Conservation (phyloP, 2,888 invertebrate species). For the Halictus quadricinctus region DNA sequence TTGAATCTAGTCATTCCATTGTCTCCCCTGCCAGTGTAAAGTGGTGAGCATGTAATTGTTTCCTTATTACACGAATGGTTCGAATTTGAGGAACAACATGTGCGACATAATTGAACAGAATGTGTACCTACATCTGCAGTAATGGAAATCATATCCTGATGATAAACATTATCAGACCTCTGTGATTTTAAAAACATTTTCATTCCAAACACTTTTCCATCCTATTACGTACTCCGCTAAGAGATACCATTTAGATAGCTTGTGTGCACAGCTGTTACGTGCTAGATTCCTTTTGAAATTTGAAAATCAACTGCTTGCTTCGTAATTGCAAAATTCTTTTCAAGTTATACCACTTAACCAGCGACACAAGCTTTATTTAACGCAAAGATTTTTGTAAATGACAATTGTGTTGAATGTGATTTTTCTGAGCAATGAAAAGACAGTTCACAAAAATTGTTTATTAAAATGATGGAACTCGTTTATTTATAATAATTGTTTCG, state of each 20-base stretch:
- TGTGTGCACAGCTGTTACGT: constrained; percentile 1
- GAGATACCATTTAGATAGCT: constrained; percentile 3
- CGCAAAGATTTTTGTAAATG: neutral
- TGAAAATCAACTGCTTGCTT: neutral
- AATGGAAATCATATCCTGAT: neutral
- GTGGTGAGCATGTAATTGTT: neutral
- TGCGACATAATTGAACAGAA: neutral
- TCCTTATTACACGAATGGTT: neutral
- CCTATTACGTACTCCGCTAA: neutral
- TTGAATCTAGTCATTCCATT: too few relatives aligned
- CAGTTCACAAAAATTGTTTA: too few relatives aligned
- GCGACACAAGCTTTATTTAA: neutral
- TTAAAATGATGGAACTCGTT: too few relatives aligned
- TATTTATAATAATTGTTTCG: too few relatives aligned
- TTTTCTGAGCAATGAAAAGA: too few relatives aligned
- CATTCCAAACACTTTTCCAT: neutral
- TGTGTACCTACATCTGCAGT: neutral
- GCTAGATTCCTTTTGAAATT: neutral
- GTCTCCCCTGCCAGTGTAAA: neutral
- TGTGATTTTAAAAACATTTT: neutral
- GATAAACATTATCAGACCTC: constrained; percentile 1
- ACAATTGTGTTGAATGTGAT: neutral
- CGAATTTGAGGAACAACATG: neutral
- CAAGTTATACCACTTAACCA: neutral
- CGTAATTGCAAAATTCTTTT: neutral